A percentile compares a stretch with the other conserved stretches of the same genome.
phyloP scores from a whole-genome alignment of 2,888 invertebrate species.

The Slavum lentiscoides region DNA sequence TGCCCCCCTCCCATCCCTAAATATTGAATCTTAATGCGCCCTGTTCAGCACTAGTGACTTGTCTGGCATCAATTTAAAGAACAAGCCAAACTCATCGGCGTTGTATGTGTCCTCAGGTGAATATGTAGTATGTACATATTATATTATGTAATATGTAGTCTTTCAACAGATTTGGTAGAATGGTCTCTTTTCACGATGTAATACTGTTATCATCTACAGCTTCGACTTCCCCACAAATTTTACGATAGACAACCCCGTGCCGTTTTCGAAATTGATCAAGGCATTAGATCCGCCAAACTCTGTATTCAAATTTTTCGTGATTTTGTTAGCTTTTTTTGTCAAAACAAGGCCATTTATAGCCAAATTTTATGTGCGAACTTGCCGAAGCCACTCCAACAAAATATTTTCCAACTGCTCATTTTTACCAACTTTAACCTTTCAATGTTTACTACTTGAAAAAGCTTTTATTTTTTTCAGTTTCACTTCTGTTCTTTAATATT shows the following conservation, averaged over 20 bases:
- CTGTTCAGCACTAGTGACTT: conserved; percentile 57
- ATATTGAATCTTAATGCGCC: too few relatives aligned
- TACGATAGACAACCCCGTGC: neutral
- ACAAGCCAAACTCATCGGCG: conserved; percentile 57
- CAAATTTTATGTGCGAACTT: neutral
- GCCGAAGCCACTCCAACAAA: neutral
- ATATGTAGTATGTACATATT: too few relatives aligned
- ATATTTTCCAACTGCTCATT: too few relatives aligned
- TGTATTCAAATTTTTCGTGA: neutral
- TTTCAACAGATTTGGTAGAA: conserved; percentile 55
- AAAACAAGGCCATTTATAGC: neutral
- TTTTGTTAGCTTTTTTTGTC: neutral
- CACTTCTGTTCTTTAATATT: neutral
- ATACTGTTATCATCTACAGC: neutral
- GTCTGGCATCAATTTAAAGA: conserved; percentile 57
- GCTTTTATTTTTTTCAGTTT: neutral
- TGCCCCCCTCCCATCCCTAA: too few relatives aligned
- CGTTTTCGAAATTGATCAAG: neutral
- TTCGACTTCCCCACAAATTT: conserved; percentile 6
- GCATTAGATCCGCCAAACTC: neutral
- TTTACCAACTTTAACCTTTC: too few relatives aligned
- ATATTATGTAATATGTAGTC: too few relatives aligned
- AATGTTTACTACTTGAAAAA: too few relatives aligned
- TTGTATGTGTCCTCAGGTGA: conserved; percentile 57
- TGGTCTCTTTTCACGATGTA: conserved; percentile 20